Base-by-base conservation (phyloP, 2,113 vertebrate genomes). In the Chaetura pelagica region DNA sequence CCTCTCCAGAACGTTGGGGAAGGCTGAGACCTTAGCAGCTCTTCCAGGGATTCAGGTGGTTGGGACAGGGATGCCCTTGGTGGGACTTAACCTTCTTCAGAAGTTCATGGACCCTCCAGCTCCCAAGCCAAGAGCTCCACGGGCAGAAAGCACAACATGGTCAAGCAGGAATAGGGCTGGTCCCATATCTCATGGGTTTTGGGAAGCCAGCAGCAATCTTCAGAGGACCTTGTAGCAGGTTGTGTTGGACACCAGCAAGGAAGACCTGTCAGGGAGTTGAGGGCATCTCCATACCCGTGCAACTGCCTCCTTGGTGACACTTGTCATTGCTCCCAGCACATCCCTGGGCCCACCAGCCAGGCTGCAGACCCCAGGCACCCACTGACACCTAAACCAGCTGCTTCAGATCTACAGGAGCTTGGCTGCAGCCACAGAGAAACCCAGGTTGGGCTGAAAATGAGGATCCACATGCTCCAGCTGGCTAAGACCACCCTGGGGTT, bases 101-200 rank as follows among this genome's bases (percentile, higher is more conserved):
- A 32, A 73, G 42, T 12, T 76, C 32, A 12, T 0, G 0, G 40
- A 55, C 19, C 15, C 26, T 52, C 49, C 48, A 57, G 49, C 29
- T 67, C 30, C 61, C 29, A 7, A 46, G 14, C 18, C 64, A 46
- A 32, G 44, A 40, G 34, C 51, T 64, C 32, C 55, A 1, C 0
- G 7, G 30, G 12, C 68, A 83, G 14, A 19, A 9, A 49, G 48
- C 48, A 49, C 19, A 20, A 22, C 48, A 49, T 49, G 49, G 48
- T 32, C 12, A 23, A 29, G 6, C 20, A 15, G 34, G 64, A 84
- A 66, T 0, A 0, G 26, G 20, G 63, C 24, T 3, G 0, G 24
- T 19, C 17, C 51, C 26, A 1, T 4, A 52, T 10, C 21, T 29
- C 13, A 5, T 0, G 0, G 16, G 1, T 55, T 84, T 75, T 46